phyloP scores from a whole-genome alignment of 2,888 invertebrate species.

The Mesorhabditis spiculigera region DNA sequence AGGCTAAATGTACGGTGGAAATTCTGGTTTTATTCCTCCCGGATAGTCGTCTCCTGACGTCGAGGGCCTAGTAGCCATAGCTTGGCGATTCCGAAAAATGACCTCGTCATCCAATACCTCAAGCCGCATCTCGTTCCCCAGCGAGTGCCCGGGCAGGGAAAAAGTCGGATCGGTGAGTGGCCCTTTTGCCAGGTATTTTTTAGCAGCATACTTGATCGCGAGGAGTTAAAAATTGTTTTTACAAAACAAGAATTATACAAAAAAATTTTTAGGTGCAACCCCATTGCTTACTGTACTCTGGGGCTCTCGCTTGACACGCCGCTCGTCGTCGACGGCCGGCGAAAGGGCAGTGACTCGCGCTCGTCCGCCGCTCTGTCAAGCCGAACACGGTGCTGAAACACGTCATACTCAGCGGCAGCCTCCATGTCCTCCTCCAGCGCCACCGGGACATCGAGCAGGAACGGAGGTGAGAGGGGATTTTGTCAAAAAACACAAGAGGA shows the following conservation, averaged over 20 bases:
- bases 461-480: conserved; percentile 8
- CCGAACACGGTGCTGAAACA: conserved; percentile 27
- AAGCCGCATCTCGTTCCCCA: background rate
- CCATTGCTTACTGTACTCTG: background rate
- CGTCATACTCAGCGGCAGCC: conserved; percentile 15
- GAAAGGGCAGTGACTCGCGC: background rate
- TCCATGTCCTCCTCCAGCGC: conserved; percentile 23
- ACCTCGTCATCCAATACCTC: background rate
- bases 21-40: background rate
- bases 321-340: background rate
- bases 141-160: background rate
- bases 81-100: background rate
- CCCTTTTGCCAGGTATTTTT: too few relatives aligned
- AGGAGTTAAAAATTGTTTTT: too few relatives aligned
- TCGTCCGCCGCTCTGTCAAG: conserved; percentile 8
- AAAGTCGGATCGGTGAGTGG: background rate
- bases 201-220: too few relatives aligned
- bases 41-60: background rate
- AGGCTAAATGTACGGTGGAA: too few relatives aligned
- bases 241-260: too few relatives aligned
- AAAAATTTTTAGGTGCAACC: background rate
- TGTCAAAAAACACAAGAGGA: too few relatives aligned
- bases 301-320: background rate
- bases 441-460: conserved; percentile 13
- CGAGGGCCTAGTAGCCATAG: background rate